Base-by-base conservation (phyloP, 2,888 invertebrate species). In the Synergus japonicus region DNA sequence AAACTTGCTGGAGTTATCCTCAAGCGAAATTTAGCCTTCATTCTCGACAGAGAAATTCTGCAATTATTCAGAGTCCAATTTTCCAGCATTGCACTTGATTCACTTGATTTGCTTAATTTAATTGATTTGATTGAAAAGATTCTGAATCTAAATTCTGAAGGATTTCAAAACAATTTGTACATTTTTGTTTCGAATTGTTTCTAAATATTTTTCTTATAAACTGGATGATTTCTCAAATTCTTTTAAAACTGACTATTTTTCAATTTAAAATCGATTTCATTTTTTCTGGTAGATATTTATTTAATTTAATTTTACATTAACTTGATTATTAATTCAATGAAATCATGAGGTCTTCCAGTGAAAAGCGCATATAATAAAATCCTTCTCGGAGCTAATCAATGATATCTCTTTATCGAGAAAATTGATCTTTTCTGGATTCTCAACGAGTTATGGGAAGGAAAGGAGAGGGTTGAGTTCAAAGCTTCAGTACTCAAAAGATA, bases 1-100 rank as follows among this genome's bases (percentile, higher is more conserved):
- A 67, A 46, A 67, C 67, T 67, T 22, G 67, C 18, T 67, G 44
- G 44, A 29, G 67, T 67, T 15, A 44, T 13, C 46, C 13, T 67
- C 67, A 18, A 22, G 67, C 54, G 8, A n/a, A 54, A 54, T 54
- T n/a, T 8, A 54, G 54, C n/a, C 54, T 54, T n/a, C 54, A 54
- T 54, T 54, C 8, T n/a, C n/a, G 2, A 54, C n/a, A 8, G n/a
- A 54, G n/a, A n/a, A 43, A 43, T 43, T 54, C n/a, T n/a, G 8
- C n/a, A n/a, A 54, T 54, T 8, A n/a, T 5, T 54, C 54, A 54
- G 22, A n/a, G n/a, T n/a, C 54, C n/a, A 54, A 54, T 54, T n/a
- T 54, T 8, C n/a, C n/a, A 54, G 7, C 8, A 2, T n/a, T 54
- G n/a, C n/a, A 54, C n/a, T 7, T 54, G n/a, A 43, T 7, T 15